A percentile compares a stretch with the other conserved stretches of the same genome.
These are phyloP conservation scores for Acleris literana DNA, from an alignment of 2,888 invertebrate species.

Conservation along the genomic window DNA sequence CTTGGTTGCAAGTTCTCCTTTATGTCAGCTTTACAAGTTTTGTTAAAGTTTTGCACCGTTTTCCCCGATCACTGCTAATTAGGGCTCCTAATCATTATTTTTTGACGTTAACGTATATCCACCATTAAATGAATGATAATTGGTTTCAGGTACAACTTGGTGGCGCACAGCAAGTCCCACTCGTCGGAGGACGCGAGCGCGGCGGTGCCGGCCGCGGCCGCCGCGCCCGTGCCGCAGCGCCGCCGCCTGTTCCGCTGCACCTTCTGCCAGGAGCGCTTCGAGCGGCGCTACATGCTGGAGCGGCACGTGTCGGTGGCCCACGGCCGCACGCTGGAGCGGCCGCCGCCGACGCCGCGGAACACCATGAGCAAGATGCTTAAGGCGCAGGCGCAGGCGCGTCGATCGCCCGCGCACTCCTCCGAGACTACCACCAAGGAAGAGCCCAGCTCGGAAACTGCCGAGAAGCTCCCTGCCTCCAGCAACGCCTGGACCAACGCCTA, in stretches of 20 bases:
- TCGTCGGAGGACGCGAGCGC: conserved; percentile 41
- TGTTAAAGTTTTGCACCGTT: too few relatives aligned
- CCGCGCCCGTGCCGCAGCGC: conserved; percentile 46
- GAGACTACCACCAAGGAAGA: conserved; percentile 35
- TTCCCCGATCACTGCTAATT: too few relatives aligned
- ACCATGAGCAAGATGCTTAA: conserved; percentile 81
- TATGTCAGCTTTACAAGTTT: too few relatives aligned
- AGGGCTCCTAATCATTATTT: too few relatives aligned
- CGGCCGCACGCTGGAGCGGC: conserved; percentile 74
- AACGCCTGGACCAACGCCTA: conserved; percentile 35
- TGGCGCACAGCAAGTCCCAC: conserved; percentile 75
- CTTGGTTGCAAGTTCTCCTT: too few relatives aligned
- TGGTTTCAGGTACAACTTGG: conserved; percentile 68
- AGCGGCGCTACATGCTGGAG: conserved; percentile 75
- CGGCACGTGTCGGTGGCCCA: conserved; percentile 70
- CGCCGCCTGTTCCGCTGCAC: conserved; percentile 72
- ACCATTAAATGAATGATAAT: not conserved
- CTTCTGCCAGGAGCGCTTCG: conserved; percentile 75
- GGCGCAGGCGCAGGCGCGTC: conserved; percentile 65
- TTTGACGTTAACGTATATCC: too few relatives aligned
- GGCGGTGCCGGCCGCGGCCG: conserved; percentile 34
- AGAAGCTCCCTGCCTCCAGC: conserved; percentile 28
- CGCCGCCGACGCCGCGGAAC: conserved; percentile 76
- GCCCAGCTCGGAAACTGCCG: conserved; percentile 23
- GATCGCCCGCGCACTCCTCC: conserved; percentile 27